Evolutionary conservation across 1,140 invertebrate genomes (phyloP).

Genomic region (Drosophila tsacasi): DNA sequence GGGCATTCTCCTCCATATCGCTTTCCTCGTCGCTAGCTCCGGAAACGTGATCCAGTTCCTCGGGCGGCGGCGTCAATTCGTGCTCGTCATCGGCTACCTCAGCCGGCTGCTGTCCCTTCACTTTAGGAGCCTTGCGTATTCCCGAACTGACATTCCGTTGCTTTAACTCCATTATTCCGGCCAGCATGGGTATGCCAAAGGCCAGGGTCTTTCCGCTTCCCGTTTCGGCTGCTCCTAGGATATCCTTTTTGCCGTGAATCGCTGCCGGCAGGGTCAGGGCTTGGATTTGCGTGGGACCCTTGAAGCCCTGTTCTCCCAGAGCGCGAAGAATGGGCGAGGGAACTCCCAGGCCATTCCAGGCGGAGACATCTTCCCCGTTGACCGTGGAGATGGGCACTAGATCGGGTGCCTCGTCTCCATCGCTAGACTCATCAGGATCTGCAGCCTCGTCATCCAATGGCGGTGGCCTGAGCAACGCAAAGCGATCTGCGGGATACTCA

Average conservation of each 20-base stretch:
- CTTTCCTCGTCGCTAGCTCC: constrained; percentile 84
- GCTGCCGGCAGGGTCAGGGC: constrained; percentile 92
- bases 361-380: constrained; percentile 53
- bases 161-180: constrained; percentile 92
- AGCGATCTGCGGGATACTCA: constrained; percentile 59
- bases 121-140: constrained; percentile 82
- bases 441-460: constrained; percentile 26
- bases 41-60: constrained; percentile 75
- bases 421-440: constrained; percentile 6
- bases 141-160: constrained; percentile 73
- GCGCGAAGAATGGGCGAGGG: constrained; percentile 90
- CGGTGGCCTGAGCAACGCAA: constrained; percentile 66
- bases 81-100: constrained; percentile 60
- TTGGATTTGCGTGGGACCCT: constrained; percentile 94
- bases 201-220: constrained; percentile 99
- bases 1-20: constrained; percentile 71
- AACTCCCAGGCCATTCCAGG: constrained; percentile 90
- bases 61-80: constrained; percentile 76
- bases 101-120: constrained; percentile 77
- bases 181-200: constrained; percentile 96
- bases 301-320: constrained; percentile 91
- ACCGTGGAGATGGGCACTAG: constrained; percentile 21
- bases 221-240: constrained; percentile 98
- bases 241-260: constrained; percentile 92
- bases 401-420: constrained; percentile 46